These are phyloP conservation scores for Empidonax alnorum DNA, from an alignment of 2,113 vertebrate species.

Conservation along the genomic window DNA sequence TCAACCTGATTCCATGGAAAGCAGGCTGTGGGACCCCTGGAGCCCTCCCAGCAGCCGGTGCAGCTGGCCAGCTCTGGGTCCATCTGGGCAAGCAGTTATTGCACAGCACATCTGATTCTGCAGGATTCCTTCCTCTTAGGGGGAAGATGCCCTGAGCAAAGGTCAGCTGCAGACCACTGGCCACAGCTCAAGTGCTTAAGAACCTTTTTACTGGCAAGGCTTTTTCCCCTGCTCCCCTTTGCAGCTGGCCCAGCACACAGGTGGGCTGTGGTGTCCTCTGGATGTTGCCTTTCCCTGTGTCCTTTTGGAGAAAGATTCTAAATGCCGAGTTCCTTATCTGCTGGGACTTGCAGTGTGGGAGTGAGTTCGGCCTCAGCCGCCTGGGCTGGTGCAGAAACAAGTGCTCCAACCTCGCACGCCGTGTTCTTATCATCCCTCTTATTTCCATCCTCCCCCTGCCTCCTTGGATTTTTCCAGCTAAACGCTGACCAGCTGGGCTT, in stretches of 20 bases:
- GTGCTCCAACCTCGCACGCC: background rate
- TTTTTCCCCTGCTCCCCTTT: background rate
- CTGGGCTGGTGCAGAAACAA: background rate
- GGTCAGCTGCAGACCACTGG: background rate
- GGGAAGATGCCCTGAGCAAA: background rate
- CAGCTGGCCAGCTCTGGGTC: background rate
- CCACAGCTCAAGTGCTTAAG: background rate
- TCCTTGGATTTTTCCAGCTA: background rate
- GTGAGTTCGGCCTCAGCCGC: background rate
- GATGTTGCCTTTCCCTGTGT: accelerated
- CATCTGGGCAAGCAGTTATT: background rate
- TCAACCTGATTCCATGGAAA: accelerated
- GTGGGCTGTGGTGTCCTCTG: background rate
- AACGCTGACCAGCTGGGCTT: background rate
- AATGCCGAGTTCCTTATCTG: background rate
- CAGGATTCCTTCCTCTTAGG: background rate
- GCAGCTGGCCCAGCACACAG: background rate
- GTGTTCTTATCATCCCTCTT: background rate
- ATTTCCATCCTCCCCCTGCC: background rate
- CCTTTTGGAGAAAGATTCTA: accelerated
- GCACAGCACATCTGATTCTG: background rate
- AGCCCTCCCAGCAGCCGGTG: background rate
- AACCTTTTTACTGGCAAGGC: background rate
- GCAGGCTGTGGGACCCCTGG: background rate
- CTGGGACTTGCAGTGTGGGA: background rate